A percentile compares a stretch with the other conserved stretches of the same genome.
phyloP scores from a whole-genome alignment of 2,888 invertebrate genomes.

The Nematopogon swammerdamellus region DNA sequence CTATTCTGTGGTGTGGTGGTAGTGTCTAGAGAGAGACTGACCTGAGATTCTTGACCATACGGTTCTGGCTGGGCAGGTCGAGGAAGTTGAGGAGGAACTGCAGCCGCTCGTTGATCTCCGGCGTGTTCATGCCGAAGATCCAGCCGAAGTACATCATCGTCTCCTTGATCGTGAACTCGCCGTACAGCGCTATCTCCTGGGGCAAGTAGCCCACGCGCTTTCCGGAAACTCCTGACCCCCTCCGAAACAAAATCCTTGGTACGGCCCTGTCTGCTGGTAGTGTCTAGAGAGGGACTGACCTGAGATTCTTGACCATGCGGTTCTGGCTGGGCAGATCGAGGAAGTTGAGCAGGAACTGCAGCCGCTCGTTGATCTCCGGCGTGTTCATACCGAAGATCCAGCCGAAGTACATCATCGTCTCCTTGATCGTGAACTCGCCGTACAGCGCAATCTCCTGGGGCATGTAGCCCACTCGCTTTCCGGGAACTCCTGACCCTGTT shows the following conservation, averaged over 20 bases:
- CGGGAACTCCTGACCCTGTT: slow-evolving; percentile 86
- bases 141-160: slow-evolving; percentile 96
- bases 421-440: slow-evolving; percentile 89
- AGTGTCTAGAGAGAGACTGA: slow-evolving; percentile 20
- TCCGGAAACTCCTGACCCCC: slow-evolving; percentile 86
- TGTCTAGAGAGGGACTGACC: slow-evolving; percentile 20
- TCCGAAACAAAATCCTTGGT: too few relatives aligned
- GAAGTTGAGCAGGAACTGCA: slow-evolving; percentile 85
- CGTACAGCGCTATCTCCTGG: slow-evolving; percentile 86
- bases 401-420: slow-evolving; percentile 95
- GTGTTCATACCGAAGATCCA: slow-evolving; percentile 93
- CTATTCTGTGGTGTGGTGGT: too few relatives aligned
- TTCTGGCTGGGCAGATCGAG: slow-evolving; percentile 86
- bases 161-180: slow-evolving; percentile 90
- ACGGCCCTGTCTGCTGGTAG: too few relatives aligned
- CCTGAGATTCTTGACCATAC: slow-evolving; percentile 58
- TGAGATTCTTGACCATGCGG: slow-evolving; percentile 58
- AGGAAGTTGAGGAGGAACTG: slow-evolving; percentile 87
- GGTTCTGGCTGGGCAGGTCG: slow-evolving; percentile 82
- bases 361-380: slow-evolving; percentile 73
- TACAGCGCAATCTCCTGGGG: slow-evolving; percentile 90
- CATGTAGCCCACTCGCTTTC: slow-evolving; percentile 96
- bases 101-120: slow-evolving; percentile 76
- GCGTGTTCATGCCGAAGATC: slow-evolving; percentile 88
- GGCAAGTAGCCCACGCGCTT: slow-evolving; percentile 98